These are phyloP conservation scores for Limnephilus marmoratus DNA, from an alignment of 2,888 invertebrate genomes.

Conservation along the genomic window DNA sequence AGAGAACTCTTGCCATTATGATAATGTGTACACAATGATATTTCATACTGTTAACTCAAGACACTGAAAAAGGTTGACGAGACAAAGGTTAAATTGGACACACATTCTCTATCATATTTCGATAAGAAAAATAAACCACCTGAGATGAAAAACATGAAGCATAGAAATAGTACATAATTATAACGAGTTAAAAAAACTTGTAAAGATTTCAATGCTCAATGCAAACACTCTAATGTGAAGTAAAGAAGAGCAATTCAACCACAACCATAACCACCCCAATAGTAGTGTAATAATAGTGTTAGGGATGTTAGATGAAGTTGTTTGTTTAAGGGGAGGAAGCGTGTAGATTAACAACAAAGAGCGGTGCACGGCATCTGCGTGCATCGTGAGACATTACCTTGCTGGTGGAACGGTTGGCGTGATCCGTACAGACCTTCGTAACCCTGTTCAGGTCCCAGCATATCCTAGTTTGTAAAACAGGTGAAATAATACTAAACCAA, in stretches of 20 bases:
- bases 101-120: background rate
- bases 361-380: conserved; percentile 48
- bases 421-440: conserved; percentile 96
- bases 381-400: conserved; percentile 80
- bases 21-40: background rate
- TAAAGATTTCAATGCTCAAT: background rate
- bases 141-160: background rate
- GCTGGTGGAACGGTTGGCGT: conserved; percentile 93
- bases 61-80: too few relatives aligned
- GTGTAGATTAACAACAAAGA: conserved; percentile 28
- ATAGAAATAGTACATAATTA: background rate
- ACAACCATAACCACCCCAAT: background rate
- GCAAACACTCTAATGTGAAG: background rate
- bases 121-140: background rate
- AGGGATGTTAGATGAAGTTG: background rate
- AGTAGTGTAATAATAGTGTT: background rate
- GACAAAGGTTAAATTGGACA: too few relatives aligned
- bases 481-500: conserved; percentile 69
- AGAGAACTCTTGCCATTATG: too few relatives aligned
- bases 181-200: background rate
- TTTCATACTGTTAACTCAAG: too few relatives aligned
- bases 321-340: conserved; percentile 13
- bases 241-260: background rate
- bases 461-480: conserved; percentile 81
- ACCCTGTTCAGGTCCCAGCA: conserved; percentile 93